phyloP scores from a whole-genome alignment of 2,797 vertebrate genomes.

The Poecilia velifera region DNA sequence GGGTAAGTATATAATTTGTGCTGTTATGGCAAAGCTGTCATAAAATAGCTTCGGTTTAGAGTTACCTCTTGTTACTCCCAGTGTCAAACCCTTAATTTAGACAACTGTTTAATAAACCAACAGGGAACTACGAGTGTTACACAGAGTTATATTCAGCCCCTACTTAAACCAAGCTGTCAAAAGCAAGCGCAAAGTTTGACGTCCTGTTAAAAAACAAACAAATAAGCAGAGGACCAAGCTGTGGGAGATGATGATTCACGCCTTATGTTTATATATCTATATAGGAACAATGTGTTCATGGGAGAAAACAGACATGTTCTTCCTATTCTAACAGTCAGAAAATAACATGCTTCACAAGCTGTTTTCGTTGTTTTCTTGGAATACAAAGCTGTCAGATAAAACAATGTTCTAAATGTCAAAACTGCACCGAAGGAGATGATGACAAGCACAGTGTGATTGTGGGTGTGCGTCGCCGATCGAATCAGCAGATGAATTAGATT shows the following conservation, averaged over 20 bases:
- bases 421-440: slow-evolving; percentile 42
- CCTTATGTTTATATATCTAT: slow-evolving; percentile 8
- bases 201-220: neutral
- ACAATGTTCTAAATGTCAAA: slow-evolving; percentile 57
- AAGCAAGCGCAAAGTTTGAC: neutral
- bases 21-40: neutral
- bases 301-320: slow-evolving; percentile 27
- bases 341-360: slow-evolving; percentile 28
- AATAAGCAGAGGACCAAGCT: neutral
- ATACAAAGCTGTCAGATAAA: slow-evolving; percentile 53
- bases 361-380: slow-evolving; percentile 15
- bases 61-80: slow-evolving; percentile 11
- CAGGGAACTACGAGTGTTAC: neutral
- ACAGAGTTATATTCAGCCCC: neutral
- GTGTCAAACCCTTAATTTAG: neutral
- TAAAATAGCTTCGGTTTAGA: slow-evolving; percentile 4
- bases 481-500: slow-evolving; percentile 42
- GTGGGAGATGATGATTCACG: slow-evolving; percentile 37
- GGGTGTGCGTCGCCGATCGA: slow-evolving; percentile 50
- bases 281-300: slow-evolving; percentile 22
- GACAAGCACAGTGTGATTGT: slow-evolving; percentile 38
- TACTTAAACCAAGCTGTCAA: slow-evolving; percentile 4
- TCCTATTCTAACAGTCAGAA: slow-evolving; percentile 10
- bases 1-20: slow-evolving; percentile 9
- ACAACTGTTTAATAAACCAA: neutral